A percentile compares a stretch with the other conserved stretches of the same genome.
Conservation (phyloP, 2,888 invertebrate species). For the Ennomos quercinarius region DNA sequence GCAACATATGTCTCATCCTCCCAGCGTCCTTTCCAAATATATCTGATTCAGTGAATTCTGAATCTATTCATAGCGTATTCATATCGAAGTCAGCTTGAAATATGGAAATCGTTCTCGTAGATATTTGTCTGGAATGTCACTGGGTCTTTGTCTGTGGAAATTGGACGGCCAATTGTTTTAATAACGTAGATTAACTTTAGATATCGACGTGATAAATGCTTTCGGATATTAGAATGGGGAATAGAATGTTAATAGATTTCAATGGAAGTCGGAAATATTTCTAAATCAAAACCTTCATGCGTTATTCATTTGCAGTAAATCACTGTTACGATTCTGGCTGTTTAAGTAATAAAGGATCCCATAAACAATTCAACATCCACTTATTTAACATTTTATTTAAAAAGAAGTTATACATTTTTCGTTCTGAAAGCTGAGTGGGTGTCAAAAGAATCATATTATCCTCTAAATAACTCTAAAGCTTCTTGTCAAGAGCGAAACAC, state of each 20-base stretch:
- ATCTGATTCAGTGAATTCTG: conserved; percentile 26
- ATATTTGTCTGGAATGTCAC: conserved; percentile 34
- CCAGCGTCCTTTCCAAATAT: conserved; percentile 14
- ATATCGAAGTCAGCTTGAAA: conserved; percentile 23
- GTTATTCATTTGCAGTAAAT: conserved; percentile 4
- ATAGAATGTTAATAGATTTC: conserved; percentile 5
- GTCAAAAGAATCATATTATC: too few relatives aligned
- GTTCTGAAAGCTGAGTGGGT: too few relatives aligned
- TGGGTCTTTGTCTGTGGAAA: conserved; percentile 30
- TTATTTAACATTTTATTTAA: too few relatives aligned
- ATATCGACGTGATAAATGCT: conserved; percentile 29
- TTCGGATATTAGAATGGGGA: conserved; percentile 11
- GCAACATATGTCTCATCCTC: conserved; percentile 17
- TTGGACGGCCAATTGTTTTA: conserved; percentile 27
- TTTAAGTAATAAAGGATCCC: too few relatives aligned
- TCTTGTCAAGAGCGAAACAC: too few relatives aligned
- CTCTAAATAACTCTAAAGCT: too few relatives aligned
- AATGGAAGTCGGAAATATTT: conserved; percentile 20
- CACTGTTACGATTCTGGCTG: neutral
- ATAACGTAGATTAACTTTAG: conserved; percentile 31
- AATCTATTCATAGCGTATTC: conserved; percentile 25
- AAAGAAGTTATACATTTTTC: too few relatives aligned
- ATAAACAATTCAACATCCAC: too few relatives aligned
- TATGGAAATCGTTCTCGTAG: conserved; percentile 38
- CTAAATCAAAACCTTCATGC: conserved; percentile 12